phyloP scores from a whole-genome alignment of 2,888 invertebrate genomes.

The Trilocha varians region DNA sequence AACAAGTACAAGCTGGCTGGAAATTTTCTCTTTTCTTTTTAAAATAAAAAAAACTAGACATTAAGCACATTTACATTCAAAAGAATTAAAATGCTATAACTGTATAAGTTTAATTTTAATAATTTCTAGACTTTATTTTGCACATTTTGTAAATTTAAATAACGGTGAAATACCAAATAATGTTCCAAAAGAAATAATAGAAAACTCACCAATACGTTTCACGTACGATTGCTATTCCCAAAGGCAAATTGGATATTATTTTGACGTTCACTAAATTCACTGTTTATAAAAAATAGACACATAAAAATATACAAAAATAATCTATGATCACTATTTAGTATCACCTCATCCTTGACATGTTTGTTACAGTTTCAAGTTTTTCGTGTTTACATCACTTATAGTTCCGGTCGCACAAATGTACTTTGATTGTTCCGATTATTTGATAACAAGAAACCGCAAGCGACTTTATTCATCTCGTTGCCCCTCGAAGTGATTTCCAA shows the following conservation, averaged over 20 bases:
- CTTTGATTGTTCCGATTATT: slow-evolving; percentile 37
- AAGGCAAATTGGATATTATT: background rate
- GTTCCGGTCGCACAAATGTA: slow-evolving; percentile 29
- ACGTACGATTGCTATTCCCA: background rate
- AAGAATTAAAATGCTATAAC: no score
- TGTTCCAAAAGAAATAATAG: no score
- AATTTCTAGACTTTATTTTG: no score
- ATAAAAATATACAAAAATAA: background rate
- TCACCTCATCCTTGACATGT: slow-evolving; percentile 52
- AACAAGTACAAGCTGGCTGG: no score
- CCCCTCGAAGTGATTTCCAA: slow-evolving; percentile 53
- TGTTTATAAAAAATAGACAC: background rate
- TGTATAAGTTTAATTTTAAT: no score
- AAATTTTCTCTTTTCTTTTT: no score
- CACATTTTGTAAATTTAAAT: no score
- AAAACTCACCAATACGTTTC: background rate
- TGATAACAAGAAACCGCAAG: slow-evolving; percentile 41
- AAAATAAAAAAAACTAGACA: no score
- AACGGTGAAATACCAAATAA: no score
- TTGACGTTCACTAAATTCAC: background rate
- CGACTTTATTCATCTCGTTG: slow-evolving; percentile 55
- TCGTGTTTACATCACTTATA: slow-evolving; percentile 31
- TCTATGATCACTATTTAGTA: slow-evolving; percentile 23
- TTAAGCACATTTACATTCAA: no score
- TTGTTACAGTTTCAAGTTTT: slow-evolving; percentile 33